phyloP scores from a whole-genome alignment of 2,113 vertebrate genomes.

The Corythornis vintsioides region DNA sequence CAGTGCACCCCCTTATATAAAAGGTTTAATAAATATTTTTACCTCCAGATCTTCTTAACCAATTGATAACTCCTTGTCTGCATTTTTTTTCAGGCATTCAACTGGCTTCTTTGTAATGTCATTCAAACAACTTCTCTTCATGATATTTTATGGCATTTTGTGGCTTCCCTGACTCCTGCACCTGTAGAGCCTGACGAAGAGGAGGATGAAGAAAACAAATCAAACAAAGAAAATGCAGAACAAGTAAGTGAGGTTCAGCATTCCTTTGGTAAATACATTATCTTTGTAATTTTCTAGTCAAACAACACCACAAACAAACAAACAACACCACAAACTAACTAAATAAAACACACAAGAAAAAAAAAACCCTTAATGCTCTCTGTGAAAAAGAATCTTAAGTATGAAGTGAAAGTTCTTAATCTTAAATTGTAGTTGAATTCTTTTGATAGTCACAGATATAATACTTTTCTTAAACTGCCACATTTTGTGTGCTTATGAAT shows the following conservation, averaged over 20 bases:
- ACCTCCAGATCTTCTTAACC: neutral
- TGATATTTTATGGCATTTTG: slow-evolving; percentile 98
- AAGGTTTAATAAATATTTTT: neutral
- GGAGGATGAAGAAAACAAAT: slow-evolving; percentile 96
- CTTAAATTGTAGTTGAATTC: neutral
- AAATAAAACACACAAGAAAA: neutral
- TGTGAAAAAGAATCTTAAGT: neutral
- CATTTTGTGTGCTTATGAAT: neutral
- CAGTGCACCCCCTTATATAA: neutral
- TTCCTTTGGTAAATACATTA: neutral
- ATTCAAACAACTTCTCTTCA: slow-evolving; percentile 98
- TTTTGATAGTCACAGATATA: neutral
- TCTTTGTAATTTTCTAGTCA: neutral
- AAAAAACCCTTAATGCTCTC: neutral
- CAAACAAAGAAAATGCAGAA: slow-evolving; percentile 92
- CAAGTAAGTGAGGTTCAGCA: slow-evolving; percentile 77
- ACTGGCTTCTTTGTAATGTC: slow-evolving; percentile 98
- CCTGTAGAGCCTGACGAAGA: slow-evolving; percentile 94
- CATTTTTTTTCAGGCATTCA: slow-evolving; percentile 87
- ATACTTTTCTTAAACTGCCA: neutral
- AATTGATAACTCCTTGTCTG: neutral
- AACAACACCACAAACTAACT: too few relatives aligned
- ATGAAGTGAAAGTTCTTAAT: neutral
- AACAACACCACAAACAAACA: too few relatives aligned
- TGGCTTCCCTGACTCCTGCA: slow-evolving; percentile 95